A percentile compares a stretch with the other conserved stretches of the same genome.
These are phyloP conservation scores for Ruditapes philippinarum DNA, from an alignment of 1,140 invertebrate genomes.

Conservation along the genomic window DNA sequence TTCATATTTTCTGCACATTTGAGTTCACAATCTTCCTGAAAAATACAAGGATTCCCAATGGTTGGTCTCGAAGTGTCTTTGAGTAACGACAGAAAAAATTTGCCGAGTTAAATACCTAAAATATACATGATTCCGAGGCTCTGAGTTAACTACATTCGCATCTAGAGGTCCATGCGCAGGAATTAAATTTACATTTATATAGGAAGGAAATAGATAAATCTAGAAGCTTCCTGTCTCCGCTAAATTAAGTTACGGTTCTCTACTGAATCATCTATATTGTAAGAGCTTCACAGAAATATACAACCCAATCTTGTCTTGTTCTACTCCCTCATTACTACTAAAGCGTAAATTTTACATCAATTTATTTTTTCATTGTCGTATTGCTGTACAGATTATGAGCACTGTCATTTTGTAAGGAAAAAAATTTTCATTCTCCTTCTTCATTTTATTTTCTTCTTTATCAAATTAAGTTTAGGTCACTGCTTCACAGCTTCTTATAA, in stretches of 20 bases:
- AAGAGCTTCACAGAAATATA: neutral
- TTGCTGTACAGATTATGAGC: too few species aligned
- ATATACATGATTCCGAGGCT: neutral
- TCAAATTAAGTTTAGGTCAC: too few species aligned
- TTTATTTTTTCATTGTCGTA: neutral
- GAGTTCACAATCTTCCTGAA: neutral
- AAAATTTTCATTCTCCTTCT: too few species aligned
- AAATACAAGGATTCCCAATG: neutral
- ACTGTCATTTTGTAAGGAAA: too few species aligned
- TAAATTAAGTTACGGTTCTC: slow-evolving; percentile 49
- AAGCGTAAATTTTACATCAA: neutral
- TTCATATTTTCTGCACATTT: neutral
- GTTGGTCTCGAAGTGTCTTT: neutral
- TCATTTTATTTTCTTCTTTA: too few species aligned
- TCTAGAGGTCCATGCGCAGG: slow-evolving; percentile 2
- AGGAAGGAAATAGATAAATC: slow-evolving; percentile 61
- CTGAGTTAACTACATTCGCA: neutral
- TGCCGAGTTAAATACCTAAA: neutral
- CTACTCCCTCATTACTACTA: neutral
- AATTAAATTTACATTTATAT: slow-evolving; percentile 67
- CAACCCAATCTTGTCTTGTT: neutral
- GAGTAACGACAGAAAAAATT: neutral
- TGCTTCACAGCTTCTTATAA: too few species aligned
- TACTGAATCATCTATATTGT: neutral
- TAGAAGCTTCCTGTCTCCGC: neutral